Percentiles rank a stretch among this genome's conserved stretches.
Conservation (phyloP, 2,888 invertebrate genomes). For the Zonitis immaculata region DNA sequence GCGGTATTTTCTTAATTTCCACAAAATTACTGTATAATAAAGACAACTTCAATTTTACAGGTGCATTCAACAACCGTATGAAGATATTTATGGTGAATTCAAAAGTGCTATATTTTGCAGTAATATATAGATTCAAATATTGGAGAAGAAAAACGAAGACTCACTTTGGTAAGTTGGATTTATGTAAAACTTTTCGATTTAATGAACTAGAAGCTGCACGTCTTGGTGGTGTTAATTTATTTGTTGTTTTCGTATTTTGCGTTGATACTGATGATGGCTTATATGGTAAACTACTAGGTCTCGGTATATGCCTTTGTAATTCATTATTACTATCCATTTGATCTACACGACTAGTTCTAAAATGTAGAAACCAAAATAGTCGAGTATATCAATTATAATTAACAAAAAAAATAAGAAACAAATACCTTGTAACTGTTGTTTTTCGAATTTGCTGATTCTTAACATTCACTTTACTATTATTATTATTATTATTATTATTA, state of each 20-base stretch:
- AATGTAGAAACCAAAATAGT: background rate
- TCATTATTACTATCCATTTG: slow-evolving; percentile 47
- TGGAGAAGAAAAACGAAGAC: slow-evolving; percentile 23
- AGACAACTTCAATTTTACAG: too few relatives aligned
- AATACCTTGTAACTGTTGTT: slow-evolving; percentile 7
- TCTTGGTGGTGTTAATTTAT: slow-evolving; percentile 52
- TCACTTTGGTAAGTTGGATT: slow-evolving; percentile 48
- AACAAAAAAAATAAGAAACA: too few relatives aligned
- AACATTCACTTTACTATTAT: background rate
- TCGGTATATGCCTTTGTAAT: slow-evolving; percentile 47
- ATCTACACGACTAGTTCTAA: slow-evolving; percentile 61
- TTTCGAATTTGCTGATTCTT: slow-evolving; percentile 1
- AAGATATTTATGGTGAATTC: too few relatives aligned
- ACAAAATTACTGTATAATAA: too few relatives aligned
- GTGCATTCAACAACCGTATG: too few relatives aligned
- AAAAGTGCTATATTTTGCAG: too few relatives aligned
- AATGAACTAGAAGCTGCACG: slow-evolving; percentile 66
- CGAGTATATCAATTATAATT: background rate
- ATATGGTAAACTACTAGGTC: slow-evolving; percentile 69
- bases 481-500: slow-evolving; percentile 7
- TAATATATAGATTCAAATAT: background rate
- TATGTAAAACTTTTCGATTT: slow-evolving; percentile 51
- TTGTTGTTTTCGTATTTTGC: slow-evolving; percentile 38
- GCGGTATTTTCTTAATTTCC: too few relatives aligned
- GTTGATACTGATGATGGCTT: slow-evolving; percentile 48